Base-by-base conservation (phyloP, 2,797 vertebrate genomes). In the Rhadinocentrus ornatus region DNA sequence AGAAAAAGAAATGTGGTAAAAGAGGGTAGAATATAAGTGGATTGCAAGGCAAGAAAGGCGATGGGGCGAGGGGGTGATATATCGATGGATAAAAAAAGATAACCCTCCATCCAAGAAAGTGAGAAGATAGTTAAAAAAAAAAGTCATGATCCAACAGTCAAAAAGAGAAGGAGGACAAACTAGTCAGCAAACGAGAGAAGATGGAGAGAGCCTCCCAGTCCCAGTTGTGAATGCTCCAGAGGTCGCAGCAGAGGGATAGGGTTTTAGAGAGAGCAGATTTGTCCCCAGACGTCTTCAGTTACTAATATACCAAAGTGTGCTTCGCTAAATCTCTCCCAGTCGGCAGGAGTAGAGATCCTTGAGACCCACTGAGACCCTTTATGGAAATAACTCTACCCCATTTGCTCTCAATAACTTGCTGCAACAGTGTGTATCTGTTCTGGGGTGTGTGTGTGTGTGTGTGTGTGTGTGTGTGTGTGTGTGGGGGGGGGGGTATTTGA, bases 371-470 rank as follows among this genome's bases (percentile, higher is more conserved):
- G 91, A 94, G 92, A 94, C 90, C 88, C 87, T 91, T 93, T 92
- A 91, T 93, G 93, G 92, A 94, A 94, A 94, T 95, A 94, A 95
- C 93, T 94, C 89, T 91, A 87, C 86, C 88, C 90, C 91, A 90
- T 93, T 93, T 93, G 86, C 91, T 92, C 85, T 89, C 75, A 73
- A 84, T 91, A 88, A 92, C 86, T 88, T 55, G 63, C 85, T 76
- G 73, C 72, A 86, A 85, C 77, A 77, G 81, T 86, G 71, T 66
- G 29, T 63, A 62, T 74, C 77, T 64, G 61, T 66, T 50, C 58
- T 2, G 20, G 37, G 41, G 60, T 53, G 53, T 16, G 39, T 35
- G 48, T 52, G 62, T 26, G 5, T 16, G 41, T 37, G 39, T 35
- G 48, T 52, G 62, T 26, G 5, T 16, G 41, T 37, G 60, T 53